Conservation (phyloP, 2,113 vertebrate species). For the Psilopsiagon aurifrons region DNA sequence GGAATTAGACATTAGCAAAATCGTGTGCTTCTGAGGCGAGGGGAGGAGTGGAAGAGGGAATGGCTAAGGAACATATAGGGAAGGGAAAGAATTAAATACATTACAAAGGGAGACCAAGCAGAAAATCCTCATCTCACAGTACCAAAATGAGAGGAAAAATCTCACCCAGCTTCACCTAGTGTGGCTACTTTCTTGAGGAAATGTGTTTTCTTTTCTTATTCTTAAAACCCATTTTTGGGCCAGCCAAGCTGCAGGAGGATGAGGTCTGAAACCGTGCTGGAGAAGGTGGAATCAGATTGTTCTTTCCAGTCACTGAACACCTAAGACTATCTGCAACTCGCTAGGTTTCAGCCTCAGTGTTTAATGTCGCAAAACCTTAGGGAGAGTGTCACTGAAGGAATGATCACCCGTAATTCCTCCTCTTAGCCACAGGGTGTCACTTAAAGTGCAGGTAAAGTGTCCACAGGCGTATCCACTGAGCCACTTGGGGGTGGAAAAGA, state of each 20-base stretch:
- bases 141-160: neutral
- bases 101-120: neutral
- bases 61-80: neutral
- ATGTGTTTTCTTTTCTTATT: neutral
- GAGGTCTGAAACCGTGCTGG: neutral
- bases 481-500: neutral
- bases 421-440: constrained; percentile 65
- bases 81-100: neutral
- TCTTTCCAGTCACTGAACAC: accelerated
- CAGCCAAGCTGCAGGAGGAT: neutral
- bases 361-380: neutral
- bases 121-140: neutral
- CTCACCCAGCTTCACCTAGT: neutral
- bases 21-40: accelerated
- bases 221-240: neutral
- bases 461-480: neutral
- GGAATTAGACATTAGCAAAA: neutral
- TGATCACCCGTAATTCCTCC: neutral
- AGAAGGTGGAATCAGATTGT: neutral
- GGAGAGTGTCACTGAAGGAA: neutral
- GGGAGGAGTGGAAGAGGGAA: neutral
- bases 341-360: neutral
- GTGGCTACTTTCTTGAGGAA: neutral
- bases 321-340: accelerated
- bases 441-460: constrained; percentile 44